A percentile compares a stretch with the other conserved stretches of the same genome.
Conservation (phyloP, 2,113 vertebrate genomes). For the Boleophthalmus pectinirostris region DNA sequence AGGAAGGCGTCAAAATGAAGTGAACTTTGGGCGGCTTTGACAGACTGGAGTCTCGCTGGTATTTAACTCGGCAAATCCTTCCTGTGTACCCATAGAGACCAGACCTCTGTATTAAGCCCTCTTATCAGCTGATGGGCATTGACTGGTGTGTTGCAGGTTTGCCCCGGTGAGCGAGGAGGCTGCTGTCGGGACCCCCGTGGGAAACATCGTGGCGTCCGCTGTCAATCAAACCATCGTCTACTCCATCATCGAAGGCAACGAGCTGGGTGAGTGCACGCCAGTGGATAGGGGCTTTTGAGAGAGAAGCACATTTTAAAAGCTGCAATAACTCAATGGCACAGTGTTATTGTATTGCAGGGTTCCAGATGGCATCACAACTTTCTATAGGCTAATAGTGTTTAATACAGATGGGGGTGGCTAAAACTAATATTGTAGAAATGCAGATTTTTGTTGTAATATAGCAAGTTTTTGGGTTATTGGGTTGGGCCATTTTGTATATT, state of each 20-base stretch:
- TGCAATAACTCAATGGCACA: too few relatives aligned
- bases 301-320: too few relatives aligned
- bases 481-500: too few relatives aligned
- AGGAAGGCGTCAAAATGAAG: slow-evolving; percentile 10
- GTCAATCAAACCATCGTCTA: slow-evolving; percentile 95
- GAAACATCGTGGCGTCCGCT: slow-evolving; percentile 87
- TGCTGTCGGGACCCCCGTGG: slow-evolving; percentile 79
- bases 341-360: too few relatives aligned
- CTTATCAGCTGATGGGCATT: slow-evolving; percentile 43
- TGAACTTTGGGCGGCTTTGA: slow-evolving; percentile 21
- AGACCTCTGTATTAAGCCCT: slow-evolving; percentile 42
- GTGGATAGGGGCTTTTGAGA: not conserved
- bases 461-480: too few relatives aligned
- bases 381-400: too few relatives aligned
- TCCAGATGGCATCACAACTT: too few relatives aligned
- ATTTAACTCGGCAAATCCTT: slow-evolving; percentile 35
- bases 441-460: too few relatives aligned
- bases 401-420: too few relatives aligned
- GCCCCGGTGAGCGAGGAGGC: slow-evolving; percentile 89
- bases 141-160: slow-evolving; percentile 79
- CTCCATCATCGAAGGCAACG: slow-evolving; percentile 90
- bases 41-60: slow-evolving; percentile 32
- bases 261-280: slow-evolving; percentile 80
- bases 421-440: too few relatives aligned
- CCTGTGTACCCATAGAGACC: slow-evolving; percentile 13